Base-by-base conservation (phyloP, 2,797 vertebrate genomes). In the Hapalemur alaotrensis region DNA sequence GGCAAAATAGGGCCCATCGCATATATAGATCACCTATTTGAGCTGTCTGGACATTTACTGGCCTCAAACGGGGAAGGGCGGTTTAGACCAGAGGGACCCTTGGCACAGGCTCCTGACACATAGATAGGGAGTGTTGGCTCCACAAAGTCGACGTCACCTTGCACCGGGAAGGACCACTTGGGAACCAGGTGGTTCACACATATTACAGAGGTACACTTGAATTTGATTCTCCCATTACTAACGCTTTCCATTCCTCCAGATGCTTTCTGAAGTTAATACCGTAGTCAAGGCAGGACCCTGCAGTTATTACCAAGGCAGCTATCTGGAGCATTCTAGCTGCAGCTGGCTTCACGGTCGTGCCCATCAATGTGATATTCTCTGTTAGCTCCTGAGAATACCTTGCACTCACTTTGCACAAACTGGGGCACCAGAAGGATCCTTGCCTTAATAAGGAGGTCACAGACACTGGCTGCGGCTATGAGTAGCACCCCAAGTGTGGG, bases 391-490 rank as follows among this genome's bases (percentile, higher is more conserved):
- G 76, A 59, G 25, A 6, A 8, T 28, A 12, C 30, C 54, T 61
- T 15, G 11, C 4, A 25, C 11, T 96, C n/a, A 11, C 6, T 8
- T 65, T 10, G 10, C 25, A 38, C 35, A 48, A 14, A 43, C 15
- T 9, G 7, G 11, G 35, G 57, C 30, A n/a, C 43, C 32, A 69
- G 43, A 11, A 13, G 30, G 10, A 20, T 35, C 2, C 32, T n/a
- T 12, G n/a, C 3, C 43, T 78, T 32, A 22, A 14, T 32, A 22
- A 14, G 48, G 54, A 52, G 87, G 38, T 83, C 87, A 30, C n/a
- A 46, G 61, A 43, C 2, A 0, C 67, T 52, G 22, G 35, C n/a
- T 12, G 38, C 0, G 12, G 35, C n/a, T 14, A 0, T 4, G 46
- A 35, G 17, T 15, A 15, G 5, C 15, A 48, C 18, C 35, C 8